These are phyloP conservation scores for Columba livia DNA, from an alignment of 2,113 vertebrate genomes.

Conservation along the genomic window DNA sequence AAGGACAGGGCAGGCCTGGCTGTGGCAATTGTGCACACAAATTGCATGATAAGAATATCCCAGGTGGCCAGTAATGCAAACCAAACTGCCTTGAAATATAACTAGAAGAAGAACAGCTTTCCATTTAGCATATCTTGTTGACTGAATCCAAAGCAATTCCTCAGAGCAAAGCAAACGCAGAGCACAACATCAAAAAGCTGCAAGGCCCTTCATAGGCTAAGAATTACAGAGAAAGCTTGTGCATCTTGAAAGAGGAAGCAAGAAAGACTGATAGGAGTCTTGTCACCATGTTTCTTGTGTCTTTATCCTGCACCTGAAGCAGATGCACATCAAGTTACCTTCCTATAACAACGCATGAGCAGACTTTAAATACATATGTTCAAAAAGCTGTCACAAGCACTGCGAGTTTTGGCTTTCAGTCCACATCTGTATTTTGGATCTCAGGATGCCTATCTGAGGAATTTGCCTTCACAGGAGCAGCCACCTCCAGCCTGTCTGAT, in stretches of 20 bases:
- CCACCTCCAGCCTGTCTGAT: background rate
- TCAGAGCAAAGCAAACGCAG: background rate
- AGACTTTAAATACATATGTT: background rate
- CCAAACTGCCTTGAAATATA: background rate
- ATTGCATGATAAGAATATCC: background rate
- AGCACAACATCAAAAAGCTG: background rate
- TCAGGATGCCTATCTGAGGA: background rate
- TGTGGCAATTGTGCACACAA: background rate
- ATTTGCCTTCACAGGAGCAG: background rate
- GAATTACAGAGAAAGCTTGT: background rate
- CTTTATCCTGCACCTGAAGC: background rate
- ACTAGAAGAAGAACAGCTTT: background rate
- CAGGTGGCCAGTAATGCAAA: background rate
- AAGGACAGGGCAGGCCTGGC: background rate
- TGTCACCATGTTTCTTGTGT: background rate
- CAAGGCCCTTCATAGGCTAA: background rate
- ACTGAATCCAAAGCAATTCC: background rate
- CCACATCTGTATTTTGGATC: background rate
- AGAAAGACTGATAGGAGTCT: background rate
- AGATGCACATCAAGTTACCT: background rate
- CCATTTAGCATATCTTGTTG: background rate
- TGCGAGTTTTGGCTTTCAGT: background rate
- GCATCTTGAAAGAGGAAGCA: background rate
- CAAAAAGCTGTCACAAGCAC: background rate
- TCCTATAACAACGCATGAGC: background rate